phyloP scores from a whole-genome alignment of 2,888 invertebrate species.

The Lasius fuliginosus region DNA sequence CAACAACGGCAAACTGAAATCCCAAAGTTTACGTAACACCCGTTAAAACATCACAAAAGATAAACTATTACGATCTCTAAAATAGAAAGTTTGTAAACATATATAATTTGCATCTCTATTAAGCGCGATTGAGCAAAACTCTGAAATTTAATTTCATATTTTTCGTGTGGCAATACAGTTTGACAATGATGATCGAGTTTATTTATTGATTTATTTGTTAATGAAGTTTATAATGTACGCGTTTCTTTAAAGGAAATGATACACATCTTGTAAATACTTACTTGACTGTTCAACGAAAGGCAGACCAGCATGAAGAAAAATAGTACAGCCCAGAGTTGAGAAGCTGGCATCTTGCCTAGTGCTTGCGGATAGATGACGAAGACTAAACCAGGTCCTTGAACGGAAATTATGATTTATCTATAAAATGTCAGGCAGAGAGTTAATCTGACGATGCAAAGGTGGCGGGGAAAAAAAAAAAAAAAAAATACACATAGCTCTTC shows the following conservation, averaged over 20 bases:
- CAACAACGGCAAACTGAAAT: conserved; percentile 96
- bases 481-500: neutral
- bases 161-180: neutral
- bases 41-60: conserved; percentile 22
- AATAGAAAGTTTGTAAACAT: conserved; percentile 35
- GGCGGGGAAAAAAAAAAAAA: conserved; percentile 30
- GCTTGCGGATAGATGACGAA: conserved; percentile 97
- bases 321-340: conserved; percentile 95
- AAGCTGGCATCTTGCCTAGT: conserved; percentile 96
- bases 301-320: conserved; percentile 97
- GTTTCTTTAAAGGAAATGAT: neutral
- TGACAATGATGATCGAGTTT: neutral
- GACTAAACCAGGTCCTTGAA: conserved; percentile 93
- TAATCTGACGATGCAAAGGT: conserved; percentile 72
- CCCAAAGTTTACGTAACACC: conserved; percentile 3
- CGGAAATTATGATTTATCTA: conserved; percentile 79
- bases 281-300: conserved; percentile 95
- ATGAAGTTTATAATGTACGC: neutral
- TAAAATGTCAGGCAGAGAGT: conserved; percentile 76
- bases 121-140: conserved; percentile 17
- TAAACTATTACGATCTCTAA: conserved; percentile 28
- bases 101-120: conserved; percentile 2
- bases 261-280: conserved; percentile 84
- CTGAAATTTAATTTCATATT: neutral
- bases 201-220: neutral